phyloP scores from a whole-genome alignment of 2,797 vertebrate genomes.

The Carapus acus region DNA sequence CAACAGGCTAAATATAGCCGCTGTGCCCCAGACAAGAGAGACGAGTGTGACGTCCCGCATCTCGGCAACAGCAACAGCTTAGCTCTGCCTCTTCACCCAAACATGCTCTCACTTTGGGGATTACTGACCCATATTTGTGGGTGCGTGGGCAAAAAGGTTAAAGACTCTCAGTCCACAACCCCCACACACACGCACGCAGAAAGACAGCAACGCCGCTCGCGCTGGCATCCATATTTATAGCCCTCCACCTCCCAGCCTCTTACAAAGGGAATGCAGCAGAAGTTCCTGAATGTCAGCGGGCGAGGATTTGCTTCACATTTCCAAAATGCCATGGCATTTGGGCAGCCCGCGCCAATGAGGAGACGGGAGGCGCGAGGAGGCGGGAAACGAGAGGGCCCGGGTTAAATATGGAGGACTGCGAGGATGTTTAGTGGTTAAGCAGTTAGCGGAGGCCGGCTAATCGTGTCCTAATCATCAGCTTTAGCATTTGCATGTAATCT shows the following conservation, averaged over 20 bases:
- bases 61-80: conserved; percentile 64
- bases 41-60: conserved; percentile 55
- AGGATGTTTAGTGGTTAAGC: conserved; percentile 36
- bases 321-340: conserved; percentile 83
- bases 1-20: conserved; percentile 69
- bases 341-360: conserved; percentile 72
- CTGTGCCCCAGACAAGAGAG: conserved; percentile 58
- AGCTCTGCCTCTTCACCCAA: conserved; percentile 66
- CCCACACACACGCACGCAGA: conserved; percentile 22
- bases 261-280: conserved; percentile 67
- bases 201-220: conserved; percentile 61
- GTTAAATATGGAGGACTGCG: conserved; percentile 51
- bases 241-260: conserved; percentile 31
- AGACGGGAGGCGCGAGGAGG: conserved; percentile 48
- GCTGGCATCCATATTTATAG: conserved; percentile 76
- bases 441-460: no score
- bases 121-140: conserved; percentile 77
- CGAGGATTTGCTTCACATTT: conserved; percentile 77
- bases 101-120: conserved; percentile 69
- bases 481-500: conserved; percentile 55
- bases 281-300: conserved; percentile 80
- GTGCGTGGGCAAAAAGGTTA: conserved; percentile 74
- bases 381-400: conserved; percentile 50
- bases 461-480: no score
- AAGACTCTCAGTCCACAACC: conserved; percentile 46